Conservation (phyloP, 2,797 vertebrate genomes). For the Acipenser ruthenus region DNA sequence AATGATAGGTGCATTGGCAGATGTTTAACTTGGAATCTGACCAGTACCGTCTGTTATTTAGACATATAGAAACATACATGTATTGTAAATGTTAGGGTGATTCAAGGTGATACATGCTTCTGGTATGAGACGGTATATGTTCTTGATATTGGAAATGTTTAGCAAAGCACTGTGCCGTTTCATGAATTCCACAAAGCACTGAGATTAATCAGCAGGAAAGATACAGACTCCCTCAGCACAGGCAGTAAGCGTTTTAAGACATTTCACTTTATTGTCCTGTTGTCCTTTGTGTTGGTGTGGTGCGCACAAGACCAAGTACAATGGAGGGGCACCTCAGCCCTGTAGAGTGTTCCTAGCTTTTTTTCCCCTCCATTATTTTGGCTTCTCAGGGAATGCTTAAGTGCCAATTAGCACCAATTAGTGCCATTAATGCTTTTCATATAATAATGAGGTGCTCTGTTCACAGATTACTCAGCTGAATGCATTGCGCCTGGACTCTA, state of each 20-base stretch:
- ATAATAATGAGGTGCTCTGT: constrained; percentile 47
- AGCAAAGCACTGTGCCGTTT: too few species aligned
- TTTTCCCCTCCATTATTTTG: constrained; percentile 26
- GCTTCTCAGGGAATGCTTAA: constrained; percentile 29
- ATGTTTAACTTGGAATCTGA: background rate
- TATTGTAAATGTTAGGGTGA: too few species aligned
- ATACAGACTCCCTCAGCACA: too few species aligned
- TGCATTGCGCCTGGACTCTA: constrained; percentile 10
- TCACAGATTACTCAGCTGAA: constrained; percentile 38
- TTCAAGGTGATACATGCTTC: too few species aligned
- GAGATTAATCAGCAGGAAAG: background rate
- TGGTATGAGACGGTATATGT: too few species aligned
- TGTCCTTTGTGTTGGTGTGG: background rate
- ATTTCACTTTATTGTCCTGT: too few species aligned
- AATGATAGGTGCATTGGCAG: background rate
- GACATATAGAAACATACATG: too few species aligned
- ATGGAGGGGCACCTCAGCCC: background rate
- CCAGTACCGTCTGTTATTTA: too few species aligned
- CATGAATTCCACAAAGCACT: background rate
- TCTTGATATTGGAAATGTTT: too few species aligned
- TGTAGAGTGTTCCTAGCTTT: too few species aligned
- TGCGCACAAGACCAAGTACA: background rate
- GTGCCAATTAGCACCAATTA: constrained; percentile 52
- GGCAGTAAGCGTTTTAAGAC: too few species aligned
- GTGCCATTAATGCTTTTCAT: constrained; percentile 34